Percentiles rank a stretch among this genome's conserved stretches.
These are phyloP conservation scores for Lithodes maja DNA, from an alignment of 2,888 invertebrate species.

Conservation along the genomic window DNA sequence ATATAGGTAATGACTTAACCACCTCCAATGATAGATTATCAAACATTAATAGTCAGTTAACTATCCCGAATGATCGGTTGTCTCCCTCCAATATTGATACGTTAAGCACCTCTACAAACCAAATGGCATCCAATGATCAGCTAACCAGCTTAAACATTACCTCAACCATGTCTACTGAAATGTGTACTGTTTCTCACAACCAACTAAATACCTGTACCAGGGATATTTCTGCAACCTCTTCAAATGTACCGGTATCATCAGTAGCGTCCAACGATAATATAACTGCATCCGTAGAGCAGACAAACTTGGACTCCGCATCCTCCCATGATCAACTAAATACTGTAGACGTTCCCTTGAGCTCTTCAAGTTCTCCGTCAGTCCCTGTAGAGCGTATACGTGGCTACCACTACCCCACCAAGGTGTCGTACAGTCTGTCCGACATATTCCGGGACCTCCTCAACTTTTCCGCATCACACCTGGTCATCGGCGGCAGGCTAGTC, in stretches of 20 bases:
- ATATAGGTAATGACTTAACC: not conserved
- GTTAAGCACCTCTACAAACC: not conserved
- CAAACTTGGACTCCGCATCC: too few relatives aligned
- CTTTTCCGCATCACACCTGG: conserved; percentile 87
- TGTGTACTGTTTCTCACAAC: too few relatives aligned
- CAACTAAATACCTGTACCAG: not conserved
- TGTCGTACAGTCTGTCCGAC: conserved; percentile 87
- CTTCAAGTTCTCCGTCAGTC: too few relatives aligned
- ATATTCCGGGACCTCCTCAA: conserved; percentile 89
- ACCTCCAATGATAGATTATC: not conserved
- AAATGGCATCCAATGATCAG: too few relatives aligned
- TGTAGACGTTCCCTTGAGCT: too few relatives aligned
- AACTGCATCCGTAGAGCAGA: too few relatives aligned
- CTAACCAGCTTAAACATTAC: too few relatives aligned
- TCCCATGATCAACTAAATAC: too few relatives aligned
- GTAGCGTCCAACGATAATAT: too few relatives aligned
- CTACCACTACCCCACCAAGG: conserved; percentile 84
- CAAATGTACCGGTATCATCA: not conserved
- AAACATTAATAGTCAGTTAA: not conserved
- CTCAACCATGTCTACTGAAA: too few relatives aligned
- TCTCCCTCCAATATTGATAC: not conserved
- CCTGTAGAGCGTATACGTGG: too few relatives aligned
- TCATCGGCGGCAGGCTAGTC: conserved; percentile 86
- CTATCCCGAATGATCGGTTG: not conserved
- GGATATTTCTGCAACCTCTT: not conserved